Percentiles rank a stretch among this genome's conserved stretches.
Evolutionary conservation across 2,113 vertebrate genomes (phyloP).

Genomic region (Clinocottus analis): DNA sequence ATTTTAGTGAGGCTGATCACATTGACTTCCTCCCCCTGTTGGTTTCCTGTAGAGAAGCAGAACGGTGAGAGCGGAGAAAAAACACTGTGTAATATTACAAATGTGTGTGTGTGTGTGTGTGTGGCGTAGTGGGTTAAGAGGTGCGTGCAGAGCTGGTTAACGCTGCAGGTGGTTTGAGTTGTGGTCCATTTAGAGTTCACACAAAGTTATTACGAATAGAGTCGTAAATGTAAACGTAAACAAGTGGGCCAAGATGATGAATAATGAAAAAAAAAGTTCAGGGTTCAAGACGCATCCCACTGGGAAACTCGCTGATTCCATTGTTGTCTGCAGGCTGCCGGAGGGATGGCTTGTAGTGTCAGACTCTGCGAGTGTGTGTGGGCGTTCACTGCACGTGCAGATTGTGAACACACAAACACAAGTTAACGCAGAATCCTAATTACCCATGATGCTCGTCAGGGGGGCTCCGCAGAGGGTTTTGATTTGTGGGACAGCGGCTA

Average conservation of each 20-base stretch:
- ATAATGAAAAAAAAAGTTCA: too few relatives aligned
- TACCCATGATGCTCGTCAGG: not conserved
- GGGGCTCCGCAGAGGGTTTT: slow-evolving; percentile 15
- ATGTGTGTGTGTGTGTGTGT: too few relatives aligned
- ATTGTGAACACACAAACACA: slow-evolving; percentile 13
- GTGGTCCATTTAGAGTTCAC: not conserved
- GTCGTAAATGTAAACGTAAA: not conserved
- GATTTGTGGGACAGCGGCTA: slow-evolving; percentile 26
- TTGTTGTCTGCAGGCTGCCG: not conserved
- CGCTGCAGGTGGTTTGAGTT: not conserved
- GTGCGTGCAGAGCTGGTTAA: not conserved
- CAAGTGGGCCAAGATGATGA: too few relatives aligned
- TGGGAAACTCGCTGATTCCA: not conserved
- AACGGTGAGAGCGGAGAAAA: slow-evolving; percentile 4
- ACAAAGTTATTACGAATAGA: not conserved
- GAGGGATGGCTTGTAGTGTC: not conserved
- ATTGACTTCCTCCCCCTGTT: slow-evolving; percentile 20
- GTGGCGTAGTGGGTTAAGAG: too few relatives aligned
- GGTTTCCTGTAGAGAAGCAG: slow-evolving; percentile 30
- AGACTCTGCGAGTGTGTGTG: not conserved
- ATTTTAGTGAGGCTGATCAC: slow-evolving; percentile 49
- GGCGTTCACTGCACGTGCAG: not conserved
- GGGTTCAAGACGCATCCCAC: too few relatives aligned
- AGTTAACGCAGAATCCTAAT: not conserved
- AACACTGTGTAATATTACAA: slow-evolving; percentile 5